Percentiles rank a stretch among this genome's conserved stretches.
Conservation (phyloP, 2,797 vertebrate genomes). For the Lepidocolaptes lacrymiger region DNA sequence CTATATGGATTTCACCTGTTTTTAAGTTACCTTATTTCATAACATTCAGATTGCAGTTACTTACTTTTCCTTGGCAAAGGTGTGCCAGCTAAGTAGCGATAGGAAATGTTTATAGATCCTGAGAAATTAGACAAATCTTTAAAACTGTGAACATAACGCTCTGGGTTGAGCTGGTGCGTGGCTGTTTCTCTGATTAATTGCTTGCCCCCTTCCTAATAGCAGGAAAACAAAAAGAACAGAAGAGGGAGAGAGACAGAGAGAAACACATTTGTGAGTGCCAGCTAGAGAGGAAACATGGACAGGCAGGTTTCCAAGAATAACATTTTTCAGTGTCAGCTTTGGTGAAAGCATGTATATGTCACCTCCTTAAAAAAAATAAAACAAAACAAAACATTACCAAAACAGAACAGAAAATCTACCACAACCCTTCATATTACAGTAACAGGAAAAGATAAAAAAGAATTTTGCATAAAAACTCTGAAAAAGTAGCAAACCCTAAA, state of each 20-base stretch:
- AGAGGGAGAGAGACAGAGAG: constrained; percentile 37
- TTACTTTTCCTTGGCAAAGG: constrained; percentile 94
- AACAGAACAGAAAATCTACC: neutral
- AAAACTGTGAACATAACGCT: constrained; percentile 91
- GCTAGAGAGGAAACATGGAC: neutral
- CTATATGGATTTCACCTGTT: neutral
- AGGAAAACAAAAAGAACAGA: constrained; percentile 47
- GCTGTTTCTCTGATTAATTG: constrained; percentile 89
- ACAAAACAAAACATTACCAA: neutral
- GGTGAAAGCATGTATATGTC: neutral
- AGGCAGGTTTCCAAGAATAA: constrained; percentile 33
- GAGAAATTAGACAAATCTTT: constrained; percentile 96
- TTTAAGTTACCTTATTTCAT: neutral
- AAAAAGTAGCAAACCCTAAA: neutral
- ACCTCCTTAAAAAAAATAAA: neutral
- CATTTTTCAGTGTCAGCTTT: constrained; percentile 26
- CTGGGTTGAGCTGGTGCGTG: constrained; percentile 89
- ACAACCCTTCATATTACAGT: neutral
- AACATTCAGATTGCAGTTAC: constrained; percentile 64
- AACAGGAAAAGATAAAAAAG: neutral
- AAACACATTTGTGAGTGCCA: constrained; percentile 40
- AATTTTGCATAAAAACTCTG: neutral
- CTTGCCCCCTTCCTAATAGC: constrained; percentile 90
- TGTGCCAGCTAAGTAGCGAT: constrained; percentile 92
- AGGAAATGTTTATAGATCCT: constrained; percentile 95